A percentile compares a stretch with the other conserved stretches of the same genome.
Conservation (phyloP, 2,113 vertebrate genomes). For the Chionodraco myersi region DNA sequence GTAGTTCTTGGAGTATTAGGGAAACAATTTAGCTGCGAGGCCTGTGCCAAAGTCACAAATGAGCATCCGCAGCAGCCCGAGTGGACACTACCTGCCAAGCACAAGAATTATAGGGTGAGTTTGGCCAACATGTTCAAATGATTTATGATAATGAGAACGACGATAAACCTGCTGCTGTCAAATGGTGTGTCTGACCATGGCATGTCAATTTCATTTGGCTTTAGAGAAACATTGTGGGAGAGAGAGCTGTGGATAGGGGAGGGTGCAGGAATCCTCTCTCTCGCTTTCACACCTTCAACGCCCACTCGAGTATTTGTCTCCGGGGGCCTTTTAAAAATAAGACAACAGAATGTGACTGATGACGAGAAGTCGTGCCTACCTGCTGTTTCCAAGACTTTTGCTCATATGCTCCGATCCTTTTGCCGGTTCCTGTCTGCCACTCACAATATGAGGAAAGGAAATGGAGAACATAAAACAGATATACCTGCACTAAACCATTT, state of each 20-base stretch:
- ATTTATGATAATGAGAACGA: conserved; percentile 71
- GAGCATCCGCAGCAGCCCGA: conserved; percentile 64
- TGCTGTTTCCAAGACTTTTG: conserved; percentile 6
- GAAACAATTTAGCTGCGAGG: conserved; percentile 68
- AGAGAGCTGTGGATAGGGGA: not conserved
- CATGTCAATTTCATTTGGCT: conserved; percentile 22
- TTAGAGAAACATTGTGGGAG: not conserved
- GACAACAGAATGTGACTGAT: conserved; percentile 4
- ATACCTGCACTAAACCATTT: not conserved
- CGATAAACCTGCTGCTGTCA: conserved; percentile 52
- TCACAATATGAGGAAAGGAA: not conserved
- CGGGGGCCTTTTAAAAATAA: conserved; percentile 11
- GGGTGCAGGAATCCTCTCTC: not conserved
- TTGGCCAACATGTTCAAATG: conserved; percentile 61
- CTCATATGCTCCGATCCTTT: conserved; percentile 17
- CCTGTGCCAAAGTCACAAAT: conserved; percentile 71
- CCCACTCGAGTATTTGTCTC: not conserved
- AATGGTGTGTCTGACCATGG: conserved; percentile 33
- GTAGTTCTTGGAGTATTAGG: conserved; percentile 72
- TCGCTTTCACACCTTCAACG: not conserved
- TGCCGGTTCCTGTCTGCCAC: not conserved
- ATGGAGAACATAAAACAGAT: not conserved
- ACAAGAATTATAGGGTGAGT: conserved; percentile 73
- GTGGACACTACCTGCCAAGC: conserved; percentile 67
- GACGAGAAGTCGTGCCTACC: not conserved